Evolutionary conservation across 2,113 vertebrate genomes (phyloP).

Genomic region (Phylloscopus whistleri): DNA sequence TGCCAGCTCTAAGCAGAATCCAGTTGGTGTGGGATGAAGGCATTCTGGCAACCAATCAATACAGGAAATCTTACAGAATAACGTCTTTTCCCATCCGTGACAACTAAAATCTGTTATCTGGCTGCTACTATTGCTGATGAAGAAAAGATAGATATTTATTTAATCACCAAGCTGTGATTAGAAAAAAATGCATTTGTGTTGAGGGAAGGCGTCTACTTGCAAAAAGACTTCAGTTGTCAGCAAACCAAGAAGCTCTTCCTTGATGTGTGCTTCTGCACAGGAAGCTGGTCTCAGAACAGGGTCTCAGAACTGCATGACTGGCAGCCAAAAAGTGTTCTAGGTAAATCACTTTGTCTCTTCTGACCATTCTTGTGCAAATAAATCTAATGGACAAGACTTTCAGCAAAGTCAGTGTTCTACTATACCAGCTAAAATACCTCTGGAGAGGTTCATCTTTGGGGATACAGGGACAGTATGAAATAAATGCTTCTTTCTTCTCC

Average conservation of each 20-base stretch:
- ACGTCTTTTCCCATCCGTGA: conserved; percentile 61
- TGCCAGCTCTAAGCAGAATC: conserved; percentile 68
- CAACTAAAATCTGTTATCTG: conserved; percentile 71
- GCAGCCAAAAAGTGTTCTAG: not conserved
- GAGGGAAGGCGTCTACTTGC: not conserved
- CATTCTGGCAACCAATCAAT: conserved; percentile 68
- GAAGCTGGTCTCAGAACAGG: not conserved
- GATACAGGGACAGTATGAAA: not conserved
- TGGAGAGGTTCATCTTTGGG: not conserved
- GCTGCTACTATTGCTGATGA: conserved; percentile 33
- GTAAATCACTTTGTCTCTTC: not conserved
- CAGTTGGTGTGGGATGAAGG: conserved; percentile 69
- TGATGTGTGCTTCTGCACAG: not conserved
- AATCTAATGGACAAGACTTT: not conserved
- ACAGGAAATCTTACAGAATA: conserved; percentile 61
- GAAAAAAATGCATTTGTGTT: not conserved
- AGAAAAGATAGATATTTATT: conserved; percentile 43
- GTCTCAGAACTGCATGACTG: not conserved
- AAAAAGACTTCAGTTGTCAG: not conserved
- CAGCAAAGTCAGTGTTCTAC: not conserved
- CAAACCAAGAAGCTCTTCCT: not conserved
- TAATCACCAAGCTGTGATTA: conserved; percentile 43
- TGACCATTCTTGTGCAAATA: not conserved
- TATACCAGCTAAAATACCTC: not conserved
- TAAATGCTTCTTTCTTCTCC: not conserved